These are phyloP conservation scores for mouse (Mus musculus) DNA, from an alignment of 2,113 vertebrate genomes.

Conservation along the genomic window DNA sequence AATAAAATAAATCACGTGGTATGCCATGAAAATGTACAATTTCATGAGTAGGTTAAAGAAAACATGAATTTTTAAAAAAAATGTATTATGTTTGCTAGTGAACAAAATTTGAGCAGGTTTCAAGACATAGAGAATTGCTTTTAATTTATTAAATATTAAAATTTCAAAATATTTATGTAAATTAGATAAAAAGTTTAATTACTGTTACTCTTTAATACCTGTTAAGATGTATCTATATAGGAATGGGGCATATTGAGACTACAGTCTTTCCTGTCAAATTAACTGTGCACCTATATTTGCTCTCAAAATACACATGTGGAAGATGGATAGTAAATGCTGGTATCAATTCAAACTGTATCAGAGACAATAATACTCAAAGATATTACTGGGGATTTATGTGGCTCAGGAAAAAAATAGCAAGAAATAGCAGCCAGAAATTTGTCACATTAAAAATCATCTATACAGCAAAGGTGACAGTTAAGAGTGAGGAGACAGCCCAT, in stretches of 20 bases:
- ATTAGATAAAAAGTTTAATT: neutral
- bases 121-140: neutral
- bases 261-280: neutral
- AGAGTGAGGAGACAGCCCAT: neutral
- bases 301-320: neutral
- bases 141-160: neutral
- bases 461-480: neutral
- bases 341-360: neutral
- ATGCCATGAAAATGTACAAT: no score
- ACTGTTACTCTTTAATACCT: neutral
- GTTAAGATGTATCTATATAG: neutral
- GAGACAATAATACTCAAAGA: neutral
- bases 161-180: neutral
- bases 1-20: no score
- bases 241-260: neutral
- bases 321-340: neutral
- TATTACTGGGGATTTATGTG: neutral
- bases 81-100: neutral
- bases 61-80: no score
- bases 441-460: neutral
- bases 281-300: neutral
- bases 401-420: neutral
- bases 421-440: neutral
- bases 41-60: no score
- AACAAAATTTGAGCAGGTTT: neutral